Percentiles rank a stretch among this genome's conserved stretches.
These are phyloP conservation scores for Calliopum simillimum DNA, from an alignment of 2,888 invertebrate species.

Conservation along the genomic window DNA sequence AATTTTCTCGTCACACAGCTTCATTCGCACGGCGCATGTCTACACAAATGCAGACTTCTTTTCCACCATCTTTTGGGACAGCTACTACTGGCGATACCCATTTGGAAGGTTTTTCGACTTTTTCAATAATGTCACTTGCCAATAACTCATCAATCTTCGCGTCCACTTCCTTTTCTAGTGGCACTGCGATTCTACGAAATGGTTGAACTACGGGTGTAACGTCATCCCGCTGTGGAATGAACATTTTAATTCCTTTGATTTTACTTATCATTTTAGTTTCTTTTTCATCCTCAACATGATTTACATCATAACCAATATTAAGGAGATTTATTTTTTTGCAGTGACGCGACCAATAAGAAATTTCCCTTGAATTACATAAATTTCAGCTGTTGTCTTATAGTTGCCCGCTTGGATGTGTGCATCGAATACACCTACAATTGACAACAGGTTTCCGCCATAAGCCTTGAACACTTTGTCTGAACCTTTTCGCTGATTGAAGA, in stretches of 20 bases:
- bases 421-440: too few species aligned
- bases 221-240: slow-evolving; percentile 7
- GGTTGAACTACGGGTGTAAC: slow-evolving; percentile 19
- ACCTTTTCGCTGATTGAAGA: too few species aligned
- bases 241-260: slow-evolving; percentile 19
- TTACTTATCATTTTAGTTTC: background rate
- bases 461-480: slow-evolving; percentile 8
- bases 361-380: slow-evolving; percentile 27
- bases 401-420: background rate
- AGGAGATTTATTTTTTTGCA: slow-evolving; percentile 9
- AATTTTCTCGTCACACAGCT: slow-evolving; percentile 21
- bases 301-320: slow-evolving; percentile 1
- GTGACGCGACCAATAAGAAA: slow-evolving; percentile 20
- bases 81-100: slow-evolving; percentile 31
- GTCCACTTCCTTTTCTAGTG: slow-evolving; percentile 26
- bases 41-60: slow-evolving; percentile 28
- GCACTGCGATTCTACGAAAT: slow-evolving; percentile 22
- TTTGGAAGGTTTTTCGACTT: too few species aligned
- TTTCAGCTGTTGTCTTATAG: background rate
- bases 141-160: slow-evolving; percentile 21
- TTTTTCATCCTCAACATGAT: background rate
- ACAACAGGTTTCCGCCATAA: background rate
- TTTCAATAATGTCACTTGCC: too few species aligned
- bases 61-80: slow-evolving; percentile 33
- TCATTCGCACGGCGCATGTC: slow-evolving; percentile 28